phyloP scores from a whole-genome alignment of 2,888 invertebrate species.

The Morinoia aosen region DNA sequence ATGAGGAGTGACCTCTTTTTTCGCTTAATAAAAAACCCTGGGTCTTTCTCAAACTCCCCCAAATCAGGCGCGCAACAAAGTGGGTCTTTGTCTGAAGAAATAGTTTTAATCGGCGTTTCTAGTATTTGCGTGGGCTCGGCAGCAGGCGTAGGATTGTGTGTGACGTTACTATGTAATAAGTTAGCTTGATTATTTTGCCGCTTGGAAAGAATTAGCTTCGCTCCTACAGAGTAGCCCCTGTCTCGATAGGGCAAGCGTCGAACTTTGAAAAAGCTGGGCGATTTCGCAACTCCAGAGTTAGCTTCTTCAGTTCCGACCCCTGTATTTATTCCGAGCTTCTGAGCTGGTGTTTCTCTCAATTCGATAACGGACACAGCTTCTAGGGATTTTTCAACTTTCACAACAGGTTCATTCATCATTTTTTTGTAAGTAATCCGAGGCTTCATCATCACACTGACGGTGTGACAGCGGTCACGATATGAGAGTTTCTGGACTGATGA shows the following conservation, averaged over 20 bases:
- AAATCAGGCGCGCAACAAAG: background rate
- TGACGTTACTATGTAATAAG: background rate
- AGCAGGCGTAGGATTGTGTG: background rate
- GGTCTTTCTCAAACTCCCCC: background rate
- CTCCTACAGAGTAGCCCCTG: background rate
- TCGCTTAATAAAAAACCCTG: background rate
- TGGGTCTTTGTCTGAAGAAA: background rate
- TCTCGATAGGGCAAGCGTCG: background rate
- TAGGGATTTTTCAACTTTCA: background rate
- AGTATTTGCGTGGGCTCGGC: background rate
- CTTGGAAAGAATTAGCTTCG: background rate
- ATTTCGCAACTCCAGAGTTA: background rate
- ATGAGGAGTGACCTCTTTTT: constrained; percentile 12
- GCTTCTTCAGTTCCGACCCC: background rate
- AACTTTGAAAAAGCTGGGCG: background rate
- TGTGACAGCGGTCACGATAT: background rate
- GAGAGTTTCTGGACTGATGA: background rate
- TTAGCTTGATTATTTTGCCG: background rate
- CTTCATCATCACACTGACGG: constrained; percentile 2
- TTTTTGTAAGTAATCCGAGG: background rate
- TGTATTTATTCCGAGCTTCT: background rate
- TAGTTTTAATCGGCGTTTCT: background rate
- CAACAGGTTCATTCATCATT: background rate
- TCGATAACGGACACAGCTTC: background rate
- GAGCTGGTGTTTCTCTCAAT: background rate